These are phyloP conservation scores for Falco cherrug DNA, from an alignment of 2,797 vertebrate species.

Conservation along the genomic window DNA sequence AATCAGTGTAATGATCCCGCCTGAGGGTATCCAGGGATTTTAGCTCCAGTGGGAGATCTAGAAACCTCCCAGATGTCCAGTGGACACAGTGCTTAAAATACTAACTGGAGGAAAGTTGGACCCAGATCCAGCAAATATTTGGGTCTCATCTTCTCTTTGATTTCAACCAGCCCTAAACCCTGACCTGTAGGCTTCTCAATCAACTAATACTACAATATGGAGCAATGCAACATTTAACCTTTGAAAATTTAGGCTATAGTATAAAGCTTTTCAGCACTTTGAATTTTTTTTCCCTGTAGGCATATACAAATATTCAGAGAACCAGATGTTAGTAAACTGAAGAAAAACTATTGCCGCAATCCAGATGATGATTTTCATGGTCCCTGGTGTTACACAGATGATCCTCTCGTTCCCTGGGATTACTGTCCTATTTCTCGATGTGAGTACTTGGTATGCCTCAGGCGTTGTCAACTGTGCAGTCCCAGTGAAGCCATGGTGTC, in stretches of 20 bases:
- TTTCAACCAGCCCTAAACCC: conserved; percentile 14
- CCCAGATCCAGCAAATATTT: neutral
- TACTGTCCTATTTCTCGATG: conserved; percentile 93
- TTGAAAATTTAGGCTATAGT: conserved; percentile 52
- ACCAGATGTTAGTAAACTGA: conserved; percentile 83
- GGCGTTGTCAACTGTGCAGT: neutral
- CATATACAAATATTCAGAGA: conserved; percentile 81
- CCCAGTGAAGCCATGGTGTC: neutral
- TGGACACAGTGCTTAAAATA: neutral
- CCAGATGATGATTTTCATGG: conserved; percentile 96
- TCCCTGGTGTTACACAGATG: conserved; percentile 96
- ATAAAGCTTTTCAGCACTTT: conserved; percentile 53
- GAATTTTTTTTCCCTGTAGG: conserved; percentile 70
- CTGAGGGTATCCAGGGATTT: neutral
- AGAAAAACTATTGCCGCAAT: conserved; percentile 93
- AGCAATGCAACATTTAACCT: conserved; percentile 58
- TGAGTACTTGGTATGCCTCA: conserved; percentile 76
- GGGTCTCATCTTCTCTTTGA: conserved; percentile 22
- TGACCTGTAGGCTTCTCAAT: conserved; percentile 58
- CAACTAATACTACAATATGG: conserved; percentile 2
- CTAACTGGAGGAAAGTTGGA: neutral
- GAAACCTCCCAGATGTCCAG: neutral
- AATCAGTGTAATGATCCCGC: neutral
- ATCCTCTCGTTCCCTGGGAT: conserved; percentile 92
- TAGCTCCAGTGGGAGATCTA: neutral